These are phyloP conservation scores for Macroglossus sobrinus DNA, from an alignment of 2,113 vertebrate genomes.

Conservation along the genomic window DNA sequence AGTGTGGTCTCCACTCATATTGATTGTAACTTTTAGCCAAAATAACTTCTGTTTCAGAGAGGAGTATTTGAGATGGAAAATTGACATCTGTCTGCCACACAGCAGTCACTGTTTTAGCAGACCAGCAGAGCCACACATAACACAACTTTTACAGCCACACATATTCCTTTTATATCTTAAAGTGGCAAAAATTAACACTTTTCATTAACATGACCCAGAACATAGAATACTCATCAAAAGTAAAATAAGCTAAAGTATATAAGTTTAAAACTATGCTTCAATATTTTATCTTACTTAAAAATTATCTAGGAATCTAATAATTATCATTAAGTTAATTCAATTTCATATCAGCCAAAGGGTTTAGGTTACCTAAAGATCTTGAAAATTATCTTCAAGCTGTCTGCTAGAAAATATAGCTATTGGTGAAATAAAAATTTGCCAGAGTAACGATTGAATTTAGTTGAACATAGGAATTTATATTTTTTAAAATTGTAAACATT, in stretches of 20 bases:
- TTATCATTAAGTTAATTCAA: background rate
- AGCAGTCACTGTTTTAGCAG: background rate
- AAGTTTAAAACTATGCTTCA: background rate
- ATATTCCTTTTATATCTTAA: background rate
- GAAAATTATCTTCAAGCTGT: background rate
- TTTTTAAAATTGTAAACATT: background rate
- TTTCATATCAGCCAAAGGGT: background rate
- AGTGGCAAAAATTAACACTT: background rate
- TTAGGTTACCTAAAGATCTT: background rate
- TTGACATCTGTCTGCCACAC: background rate
- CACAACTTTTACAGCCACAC: background rate
- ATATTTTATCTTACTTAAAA: background rate
- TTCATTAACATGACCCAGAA: constrained; percentile 7
- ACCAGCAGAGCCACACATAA: background rate
- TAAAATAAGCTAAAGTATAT: background rate
- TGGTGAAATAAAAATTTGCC: background rate
- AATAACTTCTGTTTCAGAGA: background rate
- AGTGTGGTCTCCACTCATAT: background rate
- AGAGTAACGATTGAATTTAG: background rate
- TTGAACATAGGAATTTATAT: background rate
- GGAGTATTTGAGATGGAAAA: background rate
- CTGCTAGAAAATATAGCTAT: background rate
- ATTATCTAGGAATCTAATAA: background rate
- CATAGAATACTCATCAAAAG: background rate
- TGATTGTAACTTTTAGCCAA: constrained; percentile 2